Evolutionary conservation across 2,797 vertebrate species (phyloP).

Genomic region (Sebastes itinus): DNA sequence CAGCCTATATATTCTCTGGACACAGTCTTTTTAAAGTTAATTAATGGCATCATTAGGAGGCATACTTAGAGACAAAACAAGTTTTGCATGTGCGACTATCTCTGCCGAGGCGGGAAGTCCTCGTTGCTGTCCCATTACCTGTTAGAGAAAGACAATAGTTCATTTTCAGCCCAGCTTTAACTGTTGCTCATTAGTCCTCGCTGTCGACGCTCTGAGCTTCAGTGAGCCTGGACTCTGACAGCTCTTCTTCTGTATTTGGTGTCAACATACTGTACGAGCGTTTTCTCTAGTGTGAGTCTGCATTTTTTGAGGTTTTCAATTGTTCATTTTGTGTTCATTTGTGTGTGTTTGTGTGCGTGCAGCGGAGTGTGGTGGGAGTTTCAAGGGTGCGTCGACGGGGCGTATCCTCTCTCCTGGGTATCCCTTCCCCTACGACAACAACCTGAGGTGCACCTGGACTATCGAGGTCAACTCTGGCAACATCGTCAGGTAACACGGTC

Average conservation of each 20-base stretch:
- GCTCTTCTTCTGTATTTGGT: background rate
- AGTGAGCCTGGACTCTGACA: background rate
- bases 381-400: slow-evolving; percentile 93
- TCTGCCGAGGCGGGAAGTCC: slow-evolving; percentile 24
- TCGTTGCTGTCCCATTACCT: slow-evolving; percentile 38
- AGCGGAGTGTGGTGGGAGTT: slow-evolving; percentile 97
- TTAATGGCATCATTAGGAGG: slow-evolving; percentile 65
- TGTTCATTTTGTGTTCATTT: slow-evolving; percentile 15
- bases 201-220: slow-evolving; percentile 11
- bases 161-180: slow-evolving; percentile 17
- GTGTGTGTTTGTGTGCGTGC: slow-evolving; percentile 35
- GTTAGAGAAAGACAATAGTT: slow-evolving; percentile 20
- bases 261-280: background rate
- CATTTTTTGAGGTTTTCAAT: background rate
- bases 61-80: slow-evolving; percentile 48
- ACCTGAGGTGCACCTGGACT: slow-evolving; percentile 94
- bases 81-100: slow-evolving; percentile 29
- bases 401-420: slow-evolving; percentile 97
- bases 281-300: background rate
- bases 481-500: slow-evolving; percentile 91
- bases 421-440: slow-evolving; percentile 98
- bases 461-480: slow-evolving; percentile 95
- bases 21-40: slow-evolving; percentile 66
- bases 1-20: slow-evolving; percentile 45
- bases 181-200: slow-evolving; percentile 30